Conservation (phyloP, 2,113 vertebrate species). For the Cercopithecus mona region DNA sequence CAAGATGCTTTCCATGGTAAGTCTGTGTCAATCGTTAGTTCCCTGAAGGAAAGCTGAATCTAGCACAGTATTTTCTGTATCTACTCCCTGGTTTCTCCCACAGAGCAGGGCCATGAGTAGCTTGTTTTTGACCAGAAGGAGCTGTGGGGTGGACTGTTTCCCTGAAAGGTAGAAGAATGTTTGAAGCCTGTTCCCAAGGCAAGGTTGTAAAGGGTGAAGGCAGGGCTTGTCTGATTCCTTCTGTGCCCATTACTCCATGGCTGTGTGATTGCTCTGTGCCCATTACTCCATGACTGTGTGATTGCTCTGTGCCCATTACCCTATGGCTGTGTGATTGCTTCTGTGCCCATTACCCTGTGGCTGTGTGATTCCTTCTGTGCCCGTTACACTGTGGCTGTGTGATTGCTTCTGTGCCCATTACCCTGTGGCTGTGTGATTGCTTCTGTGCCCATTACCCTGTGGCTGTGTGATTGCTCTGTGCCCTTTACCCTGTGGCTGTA, state of each 20-base stretch:
- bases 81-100: background rate
- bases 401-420: fast-evolving
- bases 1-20: background rate
- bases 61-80: background rate
- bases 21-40: background rate
- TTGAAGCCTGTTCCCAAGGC: background rate
- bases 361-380: too few relatives aligned
- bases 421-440: too few relatives aligned
- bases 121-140: background rate
- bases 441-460: too few relatives aligned
- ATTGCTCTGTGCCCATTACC: fast-evolving
- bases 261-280: too few relatives aligned
- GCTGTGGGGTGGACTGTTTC: background rate
- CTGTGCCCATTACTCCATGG: background rate
- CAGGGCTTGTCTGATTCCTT: background rate
- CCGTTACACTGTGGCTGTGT: background rate
- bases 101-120: background rate
- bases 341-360: fast-evolving
- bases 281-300: fast-evolving
- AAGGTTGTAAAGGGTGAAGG: background rate
- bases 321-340: too few relatives aligned
- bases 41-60: background rate
- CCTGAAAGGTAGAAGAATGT: background rate
- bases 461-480: too few relatives aligned
- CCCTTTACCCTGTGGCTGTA: fast-evolving